Conservation (phyloP, 2,113 vertebrate genomes). For the Salminus brasiliensis region DNA sequence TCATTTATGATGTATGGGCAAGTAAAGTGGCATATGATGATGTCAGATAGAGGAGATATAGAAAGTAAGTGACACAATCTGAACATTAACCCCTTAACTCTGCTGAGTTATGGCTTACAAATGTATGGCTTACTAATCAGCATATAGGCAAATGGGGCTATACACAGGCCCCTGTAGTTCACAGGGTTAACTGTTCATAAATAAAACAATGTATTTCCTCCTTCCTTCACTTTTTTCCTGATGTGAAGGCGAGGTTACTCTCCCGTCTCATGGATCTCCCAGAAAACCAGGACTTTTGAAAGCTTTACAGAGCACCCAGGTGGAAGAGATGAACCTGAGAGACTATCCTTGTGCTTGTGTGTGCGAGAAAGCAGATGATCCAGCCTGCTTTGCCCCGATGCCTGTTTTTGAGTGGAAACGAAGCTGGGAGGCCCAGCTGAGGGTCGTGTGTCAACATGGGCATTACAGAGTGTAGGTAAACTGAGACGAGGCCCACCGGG, state of each 20-base stretch:
- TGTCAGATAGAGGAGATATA: no score
- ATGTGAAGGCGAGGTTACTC: background rate
- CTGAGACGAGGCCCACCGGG: background rate
- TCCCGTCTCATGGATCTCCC: background rate
- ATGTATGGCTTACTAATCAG: no score
- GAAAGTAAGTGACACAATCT: no score
- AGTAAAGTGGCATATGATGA: no score
- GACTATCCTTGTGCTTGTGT: background rate
- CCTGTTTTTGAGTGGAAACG: slow-evolving; percentile 22
- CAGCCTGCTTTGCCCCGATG: slow-evolving; percentile 5
- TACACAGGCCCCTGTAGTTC: no score
- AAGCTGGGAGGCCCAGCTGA: background rate
- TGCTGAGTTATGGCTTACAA: no score
- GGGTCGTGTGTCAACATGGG: slow-evolving; percentile 6
- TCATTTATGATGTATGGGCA: no score
- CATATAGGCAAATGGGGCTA: no score
- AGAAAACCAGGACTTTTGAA: background rate
- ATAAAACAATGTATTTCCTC: background rate
- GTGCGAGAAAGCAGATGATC: background rate
- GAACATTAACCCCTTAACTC: no score
- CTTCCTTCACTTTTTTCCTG: background rate
- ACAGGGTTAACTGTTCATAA: no score
- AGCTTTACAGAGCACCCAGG: background rate
- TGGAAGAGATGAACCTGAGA: background rate
- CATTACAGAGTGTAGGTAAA: slow-evolving; percentile 24